These are phyloP conservation scores for Potorous gilbertii DNA, from an alignment of 2,797 vertebrate genomes.

Conservation along the genomic window DNA sequence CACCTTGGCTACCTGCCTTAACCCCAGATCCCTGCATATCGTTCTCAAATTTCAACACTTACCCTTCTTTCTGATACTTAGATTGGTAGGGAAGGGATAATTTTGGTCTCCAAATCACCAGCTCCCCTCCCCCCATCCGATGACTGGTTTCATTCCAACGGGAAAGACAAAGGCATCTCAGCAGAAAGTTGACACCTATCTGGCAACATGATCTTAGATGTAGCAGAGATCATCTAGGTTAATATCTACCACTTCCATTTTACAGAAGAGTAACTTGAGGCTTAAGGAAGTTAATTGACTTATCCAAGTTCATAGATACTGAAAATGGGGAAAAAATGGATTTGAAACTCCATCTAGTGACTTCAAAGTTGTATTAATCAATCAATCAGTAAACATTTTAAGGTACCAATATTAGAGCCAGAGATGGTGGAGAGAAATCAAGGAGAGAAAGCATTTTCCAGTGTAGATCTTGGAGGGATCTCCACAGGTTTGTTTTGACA, in stretches of 20 bases:
- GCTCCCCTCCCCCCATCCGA: neutral
- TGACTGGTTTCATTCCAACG: neutral
- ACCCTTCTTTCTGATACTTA: neutral
- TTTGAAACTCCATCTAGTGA: neutral
- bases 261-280: neutral
- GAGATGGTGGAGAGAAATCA: neutral
- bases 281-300: neutral
- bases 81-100: neutral
- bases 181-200: neutral
- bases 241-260: neutral
- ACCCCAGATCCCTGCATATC: neutral
- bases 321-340: neutral
- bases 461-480: neutral
- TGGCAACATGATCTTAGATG: neutral
- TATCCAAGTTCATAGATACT: neutral
- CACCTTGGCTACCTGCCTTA: neutral
- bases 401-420: accelerated
- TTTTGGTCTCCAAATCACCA: neutral
- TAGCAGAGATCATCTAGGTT: neutral
- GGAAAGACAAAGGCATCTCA: neutral
- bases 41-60: neutral
- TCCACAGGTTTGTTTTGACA: accelerated
- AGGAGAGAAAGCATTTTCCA: accelerated
- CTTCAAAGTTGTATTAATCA: neutral
- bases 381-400: neutral